Percentiles rank a stretch among this genome's conserved stretches.
Evolutionary conservation across 2,113 vertebrate genomes (phyloP).

Genomic region (Pelobates fuscus): DNA sequence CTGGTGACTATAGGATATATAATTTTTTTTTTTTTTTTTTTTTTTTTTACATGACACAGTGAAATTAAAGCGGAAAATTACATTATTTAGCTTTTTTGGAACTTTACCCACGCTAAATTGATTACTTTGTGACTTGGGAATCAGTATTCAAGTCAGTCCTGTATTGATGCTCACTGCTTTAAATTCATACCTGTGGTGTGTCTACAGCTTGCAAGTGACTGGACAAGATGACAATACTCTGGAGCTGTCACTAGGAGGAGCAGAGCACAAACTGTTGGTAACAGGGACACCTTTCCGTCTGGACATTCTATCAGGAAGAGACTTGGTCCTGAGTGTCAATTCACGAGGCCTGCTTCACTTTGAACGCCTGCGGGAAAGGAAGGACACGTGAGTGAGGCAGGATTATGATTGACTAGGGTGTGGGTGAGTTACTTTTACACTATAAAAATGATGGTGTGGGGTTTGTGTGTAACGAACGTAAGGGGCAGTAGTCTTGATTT

Average conservation of each 20-base stretch:
- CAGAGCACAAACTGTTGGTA: slow-evolving; percentile 79
- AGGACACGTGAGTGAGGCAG: slow-evolving; percentile 83
- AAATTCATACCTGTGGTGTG: too few species aligned
- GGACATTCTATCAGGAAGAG: slow-evolving; percentile 80
- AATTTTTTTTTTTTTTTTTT: too few species aligned
- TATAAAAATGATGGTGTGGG: neutral
- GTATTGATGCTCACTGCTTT: too few species aligned
- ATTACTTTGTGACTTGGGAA: too few species aligned
- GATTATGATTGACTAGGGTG: neutral
- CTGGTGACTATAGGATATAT: too few species aligned
- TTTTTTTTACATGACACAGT: too few species aligned
- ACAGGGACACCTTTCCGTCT: slow-evolving; percentile 83
- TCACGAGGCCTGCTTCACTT: slow-evolving; percentile 85
- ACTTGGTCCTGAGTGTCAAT: slow-evolving; percentile 87
- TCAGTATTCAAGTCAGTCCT: too few species aligned
- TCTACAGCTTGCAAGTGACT: slow-evolving; percentile 77
- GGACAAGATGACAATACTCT: slow-evolving; percentile 82
- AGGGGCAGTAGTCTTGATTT: neutral
- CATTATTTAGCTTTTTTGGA: too few species aligned
- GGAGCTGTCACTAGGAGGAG: slow-evolving; percentile 75
- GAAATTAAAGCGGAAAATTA: too few species aligned
- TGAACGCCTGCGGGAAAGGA: slow-evolving; percentile 83
- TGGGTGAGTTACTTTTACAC: neutral
- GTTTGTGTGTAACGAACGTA: neutral
- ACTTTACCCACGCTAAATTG: too few species aligned